A percentile compares a stretch with the other conserved stretches of the same genome.
Conservation (phyloP, 2,888 invertebrate genomes). For the Cheiracanthium punctorium region DNA sequence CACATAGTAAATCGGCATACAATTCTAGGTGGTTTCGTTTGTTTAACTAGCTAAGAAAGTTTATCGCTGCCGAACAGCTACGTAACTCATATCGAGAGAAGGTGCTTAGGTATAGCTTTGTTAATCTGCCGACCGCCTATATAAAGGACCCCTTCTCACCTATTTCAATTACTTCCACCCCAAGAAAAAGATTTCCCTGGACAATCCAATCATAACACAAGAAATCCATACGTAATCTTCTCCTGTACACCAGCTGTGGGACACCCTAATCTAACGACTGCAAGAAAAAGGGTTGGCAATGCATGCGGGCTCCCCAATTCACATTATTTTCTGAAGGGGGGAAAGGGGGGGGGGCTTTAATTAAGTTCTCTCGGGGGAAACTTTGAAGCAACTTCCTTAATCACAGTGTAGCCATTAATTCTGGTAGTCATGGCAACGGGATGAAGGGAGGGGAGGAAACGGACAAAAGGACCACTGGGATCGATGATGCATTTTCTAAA, state of each 20-base stretch:
- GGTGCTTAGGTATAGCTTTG: not conserved
- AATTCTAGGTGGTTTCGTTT: too few species aligned
- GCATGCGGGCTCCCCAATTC: conserved; percentile 44
- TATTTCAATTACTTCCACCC: not conserved
- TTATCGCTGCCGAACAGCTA: too few species aligned
- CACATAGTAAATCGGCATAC: too few species aligned
- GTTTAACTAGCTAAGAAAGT: too few species aligned
- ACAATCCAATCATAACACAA: not conserved
- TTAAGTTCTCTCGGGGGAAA: conserved; percentile 65
- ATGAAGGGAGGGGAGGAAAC: not conserved
- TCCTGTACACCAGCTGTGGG: conserved; percentile 12
- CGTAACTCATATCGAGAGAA: too few species aligned
- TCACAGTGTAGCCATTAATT: conserved; percentile 63
- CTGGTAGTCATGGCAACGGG: conserved; percentile 46
- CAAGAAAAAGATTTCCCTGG: conserved; percentile 12
- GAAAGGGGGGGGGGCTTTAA: conserved; percentile 45
- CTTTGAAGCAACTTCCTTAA: conserved; percentile 69
- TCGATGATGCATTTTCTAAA: conserved; percentile 10
- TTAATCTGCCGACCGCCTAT: not conserved
- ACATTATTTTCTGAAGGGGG: conserved; percentile 4
- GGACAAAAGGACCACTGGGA: conserved; percentile 14
- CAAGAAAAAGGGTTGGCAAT: conserved; percentile 63
- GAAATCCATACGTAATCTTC: not conserved
- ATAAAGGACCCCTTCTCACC: not conserved
- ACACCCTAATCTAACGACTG: conserved; percentile 19